phyloP scores from a whole-genome alignment of 1,140 invertebrate genomes.

The Papilio polytes region DNA sequence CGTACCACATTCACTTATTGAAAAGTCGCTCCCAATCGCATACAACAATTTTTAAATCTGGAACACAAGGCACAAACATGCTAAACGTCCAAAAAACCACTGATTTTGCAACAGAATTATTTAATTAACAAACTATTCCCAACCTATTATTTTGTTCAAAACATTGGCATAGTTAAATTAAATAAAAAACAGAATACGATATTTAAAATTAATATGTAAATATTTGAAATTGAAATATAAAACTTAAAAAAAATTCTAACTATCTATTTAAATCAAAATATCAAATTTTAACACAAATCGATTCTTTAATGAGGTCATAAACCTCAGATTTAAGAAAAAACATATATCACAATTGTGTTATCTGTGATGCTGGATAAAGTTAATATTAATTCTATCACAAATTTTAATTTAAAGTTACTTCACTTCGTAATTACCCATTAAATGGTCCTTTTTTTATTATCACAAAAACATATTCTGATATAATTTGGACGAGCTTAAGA shows the following conservation, averaged over 20 bases:
- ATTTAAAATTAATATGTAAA: too few relatives aligned
- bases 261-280: background rate
- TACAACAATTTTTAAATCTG: conserved; percentile 8
- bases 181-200: too few relatives aligned
- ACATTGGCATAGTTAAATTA: background rate
- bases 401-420: too few relatives aligned
- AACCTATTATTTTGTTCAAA: background rate
- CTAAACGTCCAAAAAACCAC: background rate
- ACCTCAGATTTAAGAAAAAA: background rate
- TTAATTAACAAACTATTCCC: background rate
- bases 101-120: background rate
- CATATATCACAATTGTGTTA: background rate
- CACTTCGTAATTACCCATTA: too few relatives aligned
- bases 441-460: too few relatives aligned
- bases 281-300: background rate
- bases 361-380: too few relatives aligned
- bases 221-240: too few relatives aligned
- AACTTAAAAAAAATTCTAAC: background rate
- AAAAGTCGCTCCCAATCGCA: conserved; percentile 1
- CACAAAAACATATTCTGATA: too few relatives aligned
- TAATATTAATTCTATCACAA: too few relatives aligned
- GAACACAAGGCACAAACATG: background rate
- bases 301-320: background rate
- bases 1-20: conserved; percentile 8
- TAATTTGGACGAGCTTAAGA: too few relatives aligned